Conservation (phyloP, 2,888 invertebrate species). For the Trypoxylon attenuatum region DNA sequence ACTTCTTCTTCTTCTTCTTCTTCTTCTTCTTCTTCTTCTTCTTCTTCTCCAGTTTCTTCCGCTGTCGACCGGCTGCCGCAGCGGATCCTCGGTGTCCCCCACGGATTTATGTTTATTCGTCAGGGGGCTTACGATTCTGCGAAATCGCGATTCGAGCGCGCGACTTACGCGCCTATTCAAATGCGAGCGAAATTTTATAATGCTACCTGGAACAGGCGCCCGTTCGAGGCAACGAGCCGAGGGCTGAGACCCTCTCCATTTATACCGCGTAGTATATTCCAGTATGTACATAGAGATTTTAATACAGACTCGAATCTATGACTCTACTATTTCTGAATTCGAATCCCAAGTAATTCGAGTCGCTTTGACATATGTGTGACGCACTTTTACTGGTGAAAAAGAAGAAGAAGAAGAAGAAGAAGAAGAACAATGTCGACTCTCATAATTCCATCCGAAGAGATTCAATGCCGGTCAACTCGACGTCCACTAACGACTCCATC, state of each 20-base stretch:
- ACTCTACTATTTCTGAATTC: too few relatives aligned
- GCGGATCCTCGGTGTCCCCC: conserved; percentile 6
- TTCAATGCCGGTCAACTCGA: too few relatives aligned
- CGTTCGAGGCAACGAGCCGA: neutral
- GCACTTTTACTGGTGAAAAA: too few relatives aligned
- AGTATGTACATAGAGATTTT: too few relatives aligned
- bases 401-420: too few relatives aligned
- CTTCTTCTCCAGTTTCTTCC: neutral
- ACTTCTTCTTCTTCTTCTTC: neutral
- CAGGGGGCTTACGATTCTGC: conserved; percentile 8
- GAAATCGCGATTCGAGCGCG: conserved; percentile 16
- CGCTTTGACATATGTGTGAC: too few relatives aligned
- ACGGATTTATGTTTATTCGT: conserved; percentile 44
- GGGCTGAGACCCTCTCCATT: too few relatives aligned
- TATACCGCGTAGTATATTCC: too few relatives aligned
- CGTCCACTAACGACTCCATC: too few relatives aligned
- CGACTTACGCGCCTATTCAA: conserved; percentile 33
- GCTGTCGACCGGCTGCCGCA: neutral
- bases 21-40: conserved; percentile 15
- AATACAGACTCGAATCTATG: too few relatives aligned
- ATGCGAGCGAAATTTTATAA: conserved; percentile 11
- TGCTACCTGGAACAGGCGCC: neutral
- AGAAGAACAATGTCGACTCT: neutral
- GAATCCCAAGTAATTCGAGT: too few relatives aligned
- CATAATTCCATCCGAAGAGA: too few relatives aligned